Evolutionary conservation across 2,888 invertebrate species (phyloP), one percentile per base, ranked within the genome.

Genomic region (Uloborus plumipes): DNA sequence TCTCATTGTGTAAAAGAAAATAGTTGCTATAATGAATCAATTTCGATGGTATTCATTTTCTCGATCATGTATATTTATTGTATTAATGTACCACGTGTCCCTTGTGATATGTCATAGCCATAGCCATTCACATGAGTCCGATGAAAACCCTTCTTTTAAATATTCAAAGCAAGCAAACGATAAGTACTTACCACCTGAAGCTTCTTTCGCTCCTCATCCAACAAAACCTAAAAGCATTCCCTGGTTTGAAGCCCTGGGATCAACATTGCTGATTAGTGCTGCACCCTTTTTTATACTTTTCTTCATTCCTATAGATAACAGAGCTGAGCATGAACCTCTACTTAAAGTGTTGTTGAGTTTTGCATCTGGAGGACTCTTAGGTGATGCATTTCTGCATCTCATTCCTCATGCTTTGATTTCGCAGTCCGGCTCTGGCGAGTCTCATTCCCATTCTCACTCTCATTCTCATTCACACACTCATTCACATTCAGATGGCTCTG

Each of bases 311-410:
- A 91, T 99, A 75, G 95, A 98, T 87, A 95, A 94, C 85, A 93
- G 93, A 47, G 92, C 93, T 75, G 94, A 94, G 87, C 94, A 95
- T 89, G 93, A 95, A 89, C 94, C 96, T 0, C 90, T 96, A 55
- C 90, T 99, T 11, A 99, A 98, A 90, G 92, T 98, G 82, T 91
- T 98, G 66, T 89, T 98, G 64, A 95, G 96, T 18, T 98, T 98
- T 90, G 98, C 97, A 0, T 96, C 97, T 1, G 97, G 98, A 61
- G 97, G 99, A 64, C 91, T 99, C 16, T 91, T 99, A 0, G 99
- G 99, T 11, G 99, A 99, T 91, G 99, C 99, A 0, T 99, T 99
- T 89, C 91, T 99, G 9, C 99, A 99, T 90, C 91, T 99, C 85
- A 99, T 99, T 88, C 99, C 99, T 0, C 99, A 99, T 90, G 98